phyloP scores from a whole-genome alignment of 2,797 vertebrate genomes.

The Rhadinocentrus ornatus region DNA sequence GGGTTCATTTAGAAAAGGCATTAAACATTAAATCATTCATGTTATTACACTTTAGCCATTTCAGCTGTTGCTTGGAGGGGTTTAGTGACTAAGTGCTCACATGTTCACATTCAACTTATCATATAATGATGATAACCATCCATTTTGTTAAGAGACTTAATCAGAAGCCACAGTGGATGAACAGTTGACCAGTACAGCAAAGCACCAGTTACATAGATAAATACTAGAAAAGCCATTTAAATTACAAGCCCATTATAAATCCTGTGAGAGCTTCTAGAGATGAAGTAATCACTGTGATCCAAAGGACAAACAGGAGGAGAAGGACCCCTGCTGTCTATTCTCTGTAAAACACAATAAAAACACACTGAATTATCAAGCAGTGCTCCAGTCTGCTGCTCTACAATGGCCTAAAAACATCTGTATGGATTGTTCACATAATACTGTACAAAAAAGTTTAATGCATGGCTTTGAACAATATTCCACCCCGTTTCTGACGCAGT shows the following conservation, averaged over 20 bases:
- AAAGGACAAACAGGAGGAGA: slow-evolving; percentile 28
- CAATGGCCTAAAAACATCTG: slow-evolving; percentile 6
- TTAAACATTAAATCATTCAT: slow-evolving; percentile 21
- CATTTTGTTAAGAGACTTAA: slow-evolving; percentile 21
- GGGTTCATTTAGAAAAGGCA: slow-evolving; percentile 28
- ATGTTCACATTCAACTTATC: slow-evolving; percentile 21
- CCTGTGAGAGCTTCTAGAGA: slow-evolving; percentile 38
- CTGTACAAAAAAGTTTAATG: slow-evolving; percentile 31
- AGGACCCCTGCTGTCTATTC: slow-evolving; percentile 68
- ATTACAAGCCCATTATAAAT: slow-evolving; percentile 60
- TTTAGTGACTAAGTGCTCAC: slow-evolving; percentile 10
- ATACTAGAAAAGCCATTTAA: slow-evolving; percentile 51
- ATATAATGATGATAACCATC: slow-evolving; percentile 20
- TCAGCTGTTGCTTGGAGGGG: slow-evolving; percentile 31
- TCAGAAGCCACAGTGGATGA: slow-evolving; percentile 30
- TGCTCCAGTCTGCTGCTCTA: not conserved
- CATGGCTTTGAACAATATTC: slow-evolving; percentile 13
- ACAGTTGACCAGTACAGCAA: slow-evolving; percentile 15
- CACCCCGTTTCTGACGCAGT: slow-evolving; percentile 9
- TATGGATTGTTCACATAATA: slow-evolving; percentile 32
- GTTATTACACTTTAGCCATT: slow-evolving; percentile 11
- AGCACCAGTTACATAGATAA: slow-evolving; percentile 42
- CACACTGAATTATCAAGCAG: not conserved
- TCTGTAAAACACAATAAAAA: slow-evolving; percentile 35
- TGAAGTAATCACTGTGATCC: slow-evolving; percentile 46